Base-by-base conservation (phyloP, 2,113 vertebrate species). In the Crotalus horridus region DNA sequence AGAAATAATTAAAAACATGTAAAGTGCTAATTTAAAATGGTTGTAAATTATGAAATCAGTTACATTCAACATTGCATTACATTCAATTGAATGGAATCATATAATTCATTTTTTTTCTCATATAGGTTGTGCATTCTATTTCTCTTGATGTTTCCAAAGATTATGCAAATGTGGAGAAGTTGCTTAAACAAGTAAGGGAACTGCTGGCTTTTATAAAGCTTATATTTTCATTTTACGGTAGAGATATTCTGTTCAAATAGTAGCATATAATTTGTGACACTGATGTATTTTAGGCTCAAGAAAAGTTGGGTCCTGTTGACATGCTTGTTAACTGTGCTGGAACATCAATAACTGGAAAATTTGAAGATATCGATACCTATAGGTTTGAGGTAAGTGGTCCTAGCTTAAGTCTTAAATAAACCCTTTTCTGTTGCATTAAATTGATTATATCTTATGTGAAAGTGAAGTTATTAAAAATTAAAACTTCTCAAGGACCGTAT, bases 291-390 rank as follows among this genome's bases (percentile, higher is more conserved):
- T 94, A 99, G 99, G 99, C 99, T 96, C 99, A 99, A 94, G 99
- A 99, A 96, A 99, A 99, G 94, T 95, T 99, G 93, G 99, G 99
- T 2, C 99, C 99, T 0, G 99, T 99, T 93, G 99, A 99, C 95
- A 99, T 99, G 99, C 98, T 99, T 54, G 98, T 99, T 59, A 99
- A 99, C 96, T 99, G 99, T 93, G 99, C 99, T 4, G 99, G 99
- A 92, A 98, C 59, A 2, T 96, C 99, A 11, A 2, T 99, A 91
- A 97, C 98, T 90, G 99, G 97, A 94, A 99, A 98, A 95, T 99
- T 99, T 97, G 99, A 99, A 95, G 99, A 99, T 59, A 96, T 99
- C 54, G 98, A 99, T 89, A 98, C 99, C 69, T 98, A 98, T 88
- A 94, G 96, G 94, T 99, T 99, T 94, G 98, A 98, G 97, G 99